phyloP scores from a whole-genome alignment of 2,113 vertebrate species.

The Damaliscus lunatus region DNA sequence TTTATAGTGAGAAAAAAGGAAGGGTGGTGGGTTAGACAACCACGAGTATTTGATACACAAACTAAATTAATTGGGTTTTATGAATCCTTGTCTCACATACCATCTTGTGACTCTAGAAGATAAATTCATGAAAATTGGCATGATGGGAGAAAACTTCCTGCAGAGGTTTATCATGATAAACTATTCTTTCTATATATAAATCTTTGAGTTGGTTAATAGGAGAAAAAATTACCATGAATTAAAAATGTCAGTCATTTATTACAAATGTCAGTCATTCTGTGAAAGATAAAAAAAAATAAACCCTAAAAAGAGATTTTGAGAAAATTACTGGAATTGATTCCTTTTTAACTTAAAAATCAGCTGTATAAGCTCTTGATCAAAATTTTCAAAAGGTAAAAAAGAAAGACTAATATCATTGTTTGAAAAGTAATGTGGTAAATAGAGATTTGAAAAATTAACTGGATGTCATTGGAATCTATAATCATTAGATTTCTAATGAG shows the following conservation, averaged over 20 bases:
- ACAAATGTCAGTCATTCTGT: background rate
- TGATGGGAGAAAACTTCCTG: background rate
- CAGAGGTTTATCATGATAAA: background rate
- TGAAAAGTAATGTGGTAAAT: constrained; percentile 40
- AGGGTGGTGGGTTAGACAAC: background rate
- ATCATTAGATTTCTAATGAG: constrained; percentile 59
- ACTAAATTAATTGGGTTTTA: background rate
- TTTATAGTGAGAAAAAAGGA: background rate
- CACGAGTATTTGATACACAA: background rate
- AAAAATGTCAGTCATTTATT: background rate
- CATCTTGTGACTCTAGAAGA: background rate
- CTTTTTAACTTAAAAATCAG: constrained; percentile 29
- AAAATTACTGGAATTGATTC: background rate
- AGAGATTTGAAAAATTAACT: constrained; percentile 59
- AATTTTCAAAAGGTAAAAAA: constrained; percentile 21
- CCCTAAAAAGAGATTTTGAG: background rate
- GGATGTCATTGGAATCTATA: constrained; percentile 42
- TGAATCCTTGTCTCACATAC: background rate
- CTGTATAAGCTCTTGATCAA: background rate
- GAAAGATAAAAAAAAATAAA: constrained; percentile 25
- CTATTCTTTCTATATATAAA: background rate
- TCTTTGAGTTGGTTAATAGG: background rate
- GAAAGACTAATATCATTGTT: background rate
- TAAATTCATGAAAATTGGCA: background rate
- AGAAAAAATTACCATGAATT: background rate